A percentile compares a stretch with the other conserved stretches of the same genome.
These are phyloP conservation scores for Perognathus longimembris DNA, from an alignment of 2,113 vertebrate species.

Conservation along the genomic window DNA sequence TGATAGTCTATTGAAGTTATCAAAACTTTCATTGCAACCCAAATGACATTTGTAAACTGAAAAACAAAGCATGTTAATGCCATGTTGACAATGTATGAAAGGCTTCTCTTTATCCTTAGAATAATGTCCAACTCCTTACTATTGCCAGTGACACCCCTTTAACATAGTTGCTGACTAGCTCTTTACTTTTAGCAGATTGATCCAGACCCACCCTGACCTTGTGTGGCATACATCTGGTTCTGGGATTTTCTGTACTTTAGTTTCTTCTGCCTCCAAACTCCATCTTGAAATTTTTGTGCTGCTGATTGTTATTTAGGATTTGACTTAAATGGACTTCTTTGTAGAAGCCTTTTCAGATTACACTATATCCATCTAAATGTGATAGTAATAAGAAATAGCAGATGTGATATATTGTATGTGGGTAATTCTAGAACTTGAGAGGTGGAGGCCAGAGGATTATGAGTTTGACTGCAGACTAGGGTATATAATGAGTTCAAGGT, in stretches of 20 bases:
- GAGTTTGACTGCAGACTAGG: too few species aligned
- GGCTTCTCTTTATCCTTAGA: neutral
- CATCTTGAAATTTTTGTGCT: neutral
- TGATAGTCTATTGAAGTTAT: neutral
- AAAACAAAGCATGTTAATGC: neutral
- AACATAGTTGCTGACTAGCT: neutral
- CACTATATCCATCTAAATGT: neutral
- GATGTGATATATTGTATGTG: too few species aligned
- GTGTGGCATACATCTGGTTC: neutral
- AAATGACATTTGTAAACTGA: constrained; percentile 5
- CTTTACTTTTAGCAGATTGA: neutral
- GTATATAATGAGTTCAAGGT: too few species aligned
- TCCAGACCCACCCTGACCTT: neutral
- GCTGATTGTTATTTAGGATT: constrained; percentile 1
- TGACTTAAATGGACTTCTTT: neutral
- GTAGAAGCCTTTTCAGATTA: neutral
- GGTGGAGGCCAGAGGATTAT: too few species aligned
- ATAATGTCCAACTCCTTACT: neutral
- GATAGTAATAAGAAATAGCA: neutral
- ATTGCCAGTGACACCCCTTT: neutral
- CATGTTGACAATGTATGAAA: neutral
- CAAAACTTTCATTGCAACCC: neutral
- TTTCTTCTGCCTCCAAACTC: neutral
- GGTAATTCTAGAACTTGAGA: too few species aligned
- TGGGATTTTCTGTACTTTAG: neutral